A percentile compares a stretch with the other conserved stretches of the same genome.
Evolutionary conservation across 2,888 invertebrate genomes (phyloP).

Genomic region (Drosophila gaucha): DNA sequence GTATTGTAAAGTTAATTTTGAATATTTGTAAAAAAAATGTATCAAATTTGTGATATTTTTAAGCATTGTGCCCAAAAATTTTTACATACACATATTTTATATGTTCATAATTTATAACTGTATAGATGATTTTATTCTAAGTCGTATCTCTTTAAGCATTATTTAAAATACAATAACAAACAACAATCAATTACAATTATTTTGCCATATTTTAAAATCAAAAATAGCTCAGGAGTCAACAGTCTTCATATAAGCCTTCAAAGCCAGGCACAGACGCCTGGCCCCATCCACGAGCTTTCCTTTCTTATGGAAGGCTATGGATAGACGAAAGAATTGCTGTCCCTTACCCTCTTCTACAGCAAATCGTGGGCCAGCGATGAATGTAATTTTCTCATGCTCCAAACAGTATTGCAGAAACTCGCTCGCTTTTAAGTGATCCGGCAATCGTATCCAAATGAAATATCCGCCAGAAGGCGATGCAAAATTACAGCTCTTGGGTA

Average conservation of each 20-base stretch:
- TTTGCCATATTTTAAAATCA: constrained; percentile 58
- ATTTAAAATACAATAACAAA: constrained; percentile 62
- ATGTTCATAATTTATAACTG: constrained; percentile 54
- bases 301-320: constrained; percentile 85
- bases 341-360: constrained; percentile 79
- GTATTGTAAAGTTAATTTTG: constrained; percentile 42
- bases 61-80: constrained; percentile 73
- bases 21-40: constrained; percentile 62
- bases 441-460: constrained; percentile 87
- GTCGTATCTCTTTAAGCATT: constrained; percentile 63
- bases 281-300: constrained; percentile 82
- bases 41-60: constrained; percentile 77
- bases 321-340: constrained; percentile 85
- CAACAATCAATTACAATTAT: constrained; percentile 50
- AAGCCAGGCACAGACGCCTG: constrained; percentile 80
- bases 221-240: constrained; percentile 1
- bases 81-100: constrained; percentile 42
- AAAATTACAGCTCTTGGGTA: constrained; percentile 85
- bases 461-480: constrained; percentile 86
- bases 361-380: constrained; percentile 85
- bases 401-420: constrained; percentile 85
- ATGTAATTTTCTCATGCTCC: constrained; percentile 84
- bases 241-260: constrained; percentile 71
- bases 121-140: constrained; percentile 53
- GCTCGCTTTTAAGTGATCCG: constrained; percentile 80